Conservation (phyloP, 2,888 invertebrate species). For the Synergus laeviventris region DNA sequence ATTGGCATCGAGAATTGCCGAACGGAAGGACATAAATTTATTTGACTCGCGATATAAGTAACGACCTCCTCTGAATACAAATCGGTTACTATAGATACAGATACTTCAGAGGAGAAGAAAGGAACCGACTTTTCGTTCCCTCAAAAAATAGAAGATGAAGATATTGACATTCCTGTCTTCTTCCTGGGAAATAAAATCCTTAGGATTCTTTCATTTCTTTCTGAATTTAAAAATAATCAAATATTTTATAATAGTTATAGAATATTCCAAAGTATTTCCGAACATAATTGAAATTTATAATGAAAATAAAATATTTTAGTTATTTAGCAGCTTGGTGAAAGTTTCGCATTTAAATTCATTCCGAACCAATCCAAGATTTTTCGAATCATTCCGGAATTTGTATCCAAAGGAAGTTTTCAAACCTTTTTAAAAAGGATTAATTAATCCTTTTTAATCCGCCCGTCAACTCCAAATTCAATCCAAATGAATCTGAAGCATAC, state of each 20-base stretch:
- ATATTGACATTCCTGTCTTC: not conserved
- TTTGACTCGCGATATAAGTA: constrained; percentile 54
- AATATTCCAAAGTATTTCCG: no score
- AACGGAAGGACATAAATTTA: constrained; percentile 58
- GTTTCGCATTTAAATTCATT: no score
- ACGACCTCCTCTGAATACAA: constrained; percentile 47
- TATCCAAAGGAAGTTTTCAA: no score
- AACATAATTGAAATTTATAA: not conserved
- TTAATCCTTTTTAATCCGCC: no score
- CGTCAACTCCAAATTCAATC: no score
- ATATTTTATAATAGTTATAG: not conserved
- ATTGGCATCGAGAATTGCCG: constrained; percentile 58
- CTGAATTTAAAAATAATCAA: not conserved
- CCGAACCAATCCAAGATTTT: no score
- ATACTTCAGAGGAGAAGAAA: constrained; percentile 35
- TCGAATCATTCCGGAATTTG: no score
- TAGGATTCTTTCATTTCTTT: not conserved
- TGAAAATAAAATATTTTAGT: no score
- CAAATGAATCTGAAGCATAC: no score
- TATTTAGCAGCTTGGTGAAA: no score
- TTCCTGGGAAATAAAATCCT: not conserved
- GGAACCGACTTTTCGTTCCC: constrained; percentile 5
- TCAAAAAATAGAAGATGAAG: constrained; percentile 7
- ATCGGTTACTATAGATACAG: constrained; percentile 38
- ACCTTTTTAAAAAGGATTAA: no score